Evolutionary conservation across 2,113 vertebrate genomes (phyloP).

Genomic region (Mustela nigripes): DNA sequence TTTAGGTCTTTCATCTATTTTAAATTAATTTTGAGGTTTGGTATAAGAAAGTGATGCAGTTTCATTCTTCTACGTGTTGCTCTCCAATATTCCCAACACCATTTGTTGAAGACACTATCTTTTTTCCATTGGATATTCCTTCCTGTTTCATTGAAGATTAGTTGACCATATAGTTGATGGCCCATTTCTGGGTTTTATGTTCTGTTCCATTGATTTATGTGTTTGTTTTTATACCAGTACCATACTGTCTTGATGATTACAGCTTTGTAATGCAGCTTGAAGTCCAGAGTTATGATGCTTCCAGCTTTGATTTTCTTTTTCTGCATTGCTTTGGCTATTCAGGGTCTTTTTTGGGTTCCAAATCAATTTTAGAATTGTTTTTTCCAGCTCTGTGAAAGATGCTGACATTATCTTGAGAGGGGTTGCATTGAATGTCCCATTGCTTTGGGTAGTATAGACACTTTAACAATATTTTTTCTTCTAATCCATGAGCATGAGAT

Average conservation of each 20-base stretch:
- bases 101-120: background rate
- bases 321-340: background rate
- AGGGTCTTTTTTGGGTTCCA: background rate
- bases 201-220: background rate
- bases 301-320: background rate
- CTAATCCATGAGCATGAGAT: background rate
- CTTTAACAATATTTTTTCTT: background rate
- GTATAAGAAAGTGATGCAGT: background rate
- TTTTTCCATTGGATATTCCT: background rate
- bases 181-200: background rate
- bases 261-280: background rate
- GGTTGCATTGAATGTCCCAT: background rate
- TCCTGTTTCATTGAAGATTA: background rate
- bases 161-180: background rate
- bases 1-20: background rate
- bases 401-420: background rate
- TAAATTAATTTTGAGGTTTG: background rate
- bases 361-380: background rate
- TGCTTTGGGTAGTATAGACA: background rate
- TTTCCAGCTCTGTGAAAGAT: background rate
- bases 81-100: background rate
- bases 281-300: background rate
- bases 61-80: background rate
- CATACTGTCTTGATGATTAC: background rate
- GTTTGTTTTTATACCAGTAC: background rate